Conservation (phyloP, 2,797 vertebrate species). For the Pangasius larnaudii region DNA sequence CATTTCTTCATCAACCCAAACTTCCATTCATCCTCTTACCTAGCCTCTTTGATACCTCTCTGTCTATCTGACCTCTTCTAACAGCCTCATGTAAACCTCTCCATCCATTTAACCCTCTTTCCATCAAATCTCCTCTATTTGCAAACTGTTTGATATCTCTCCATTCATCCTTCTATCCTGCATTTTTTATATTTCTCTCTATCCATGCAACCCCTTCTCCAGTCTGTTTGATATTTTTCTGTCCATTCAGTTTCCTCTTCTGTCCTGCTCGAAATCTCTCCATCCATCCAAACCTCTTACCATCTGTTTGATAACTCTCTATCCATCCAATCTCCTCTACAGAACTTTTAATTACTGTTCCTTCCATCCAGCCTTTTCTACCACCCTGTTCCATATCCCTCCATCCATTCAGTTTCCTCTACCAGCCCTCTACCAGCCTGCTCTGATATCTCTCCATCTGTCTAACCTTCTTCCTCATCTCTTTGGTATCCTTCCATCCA, state of each 20-base stretch:
- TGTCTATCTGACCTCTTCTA: neutral
- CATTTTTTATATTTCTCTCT: neutral
- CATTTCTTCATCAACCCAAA: neutral
- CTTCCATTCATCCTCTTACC: too few relatives aligned
- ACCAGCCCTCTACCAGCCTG: neutral
- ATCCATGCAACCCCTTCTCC: neutral
- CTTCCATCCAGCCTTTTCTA: neutral
- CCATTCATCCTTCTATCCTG: neutral
- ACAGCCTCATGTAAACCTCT: neutral
- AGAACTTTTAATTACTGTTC: neutral
- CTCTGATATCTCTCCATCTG: neutral
- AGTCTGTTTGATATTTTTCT: neutral
- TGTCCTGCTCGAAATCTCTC: too few relatives aligned
- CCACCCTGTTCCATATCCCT: neutral
- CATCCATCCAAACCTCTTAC: neutral
- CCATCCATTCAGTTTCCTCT: neutral
- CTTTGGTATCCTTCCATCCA: neutral
- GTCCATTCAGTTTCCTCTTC: neutral
- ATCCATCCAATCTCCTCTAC: neutral
- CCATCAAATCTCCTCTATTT: neutral
- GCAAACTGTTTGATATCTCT: neutral
- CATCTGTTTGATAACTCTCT: neutral
- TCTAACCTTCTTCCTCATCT: neutral
- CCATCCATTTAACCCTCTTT: neutral
- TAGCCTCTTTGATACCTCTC: too few relatives aligned